A percentile compares a stretch with the other conserved stretches of the same genome.
These are phyloP conservation scores for Eurois occulta DNA, from an alignment of 2,888 invertebrate genomes.

Conservation along the genomic window DNA sequence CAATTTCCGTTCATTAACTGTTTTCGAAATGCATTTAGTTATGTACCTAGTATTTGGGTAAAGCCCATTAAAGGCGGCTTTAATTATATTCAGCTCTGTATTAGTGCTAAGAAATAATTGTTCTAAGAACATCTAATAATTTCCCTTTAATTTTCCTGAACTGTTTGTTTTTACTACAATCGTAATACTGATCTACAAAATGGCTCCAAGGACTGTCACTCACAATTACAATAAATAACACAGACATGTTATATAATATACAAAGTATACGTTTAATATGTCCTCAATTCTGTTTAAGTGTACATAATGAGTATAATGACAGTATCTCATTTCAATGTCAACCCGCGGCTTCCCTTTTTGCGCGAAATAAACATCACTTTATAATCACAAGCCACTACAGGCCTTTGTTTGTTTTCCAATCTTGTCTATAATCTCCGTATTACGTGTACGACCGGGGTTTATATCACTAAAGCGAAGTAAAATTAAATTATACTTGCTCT, in stretches of 20 bases:
- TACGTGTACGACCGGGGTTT: slow-evolving; percentile 47
- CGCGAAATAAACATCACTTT: slow-evolving; percentile 38
- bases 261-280: slow-evolving; percentile 29
- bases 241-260: slow-evolving; percentile 35
- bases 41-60: background rate
- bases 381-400: slow-evolving; percentile 33
- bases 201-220: slow-evolving; percentile 9
- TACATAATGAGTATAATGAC: slow-evolving; percentile 49
- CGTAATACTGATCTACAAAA: slow-evolving; percentile 4
- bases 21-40: background rate
- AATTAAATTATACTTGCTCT: slow-evolving; percentile 62
- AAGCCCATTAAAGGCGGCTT: background rate
- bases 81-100: background rate
- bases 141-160: background rate
- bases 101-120: background rate
- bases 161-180: background rate
- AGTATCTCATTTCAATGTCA: slow-evolving; percentile 57
- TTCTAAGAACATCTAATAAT: background rate
- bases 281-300: slow-evolving; percentile 46
- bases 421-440: slow-evolving; percentile 61
- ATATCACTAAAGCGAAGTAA: slow-evolving; percentile 51
- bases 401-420: slow-evolving; percentile 67
- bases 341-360: slow-evolving; percentile 37
- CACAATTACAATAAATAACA: slow-evolving; percentile 43
- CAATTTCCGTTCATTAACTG: slow-evolving; percentile 18